These are phyloP conservation scores for Zingel zingel DNA, from an alignment of 2,113 vertebrate genomes.

Conservation along the genomic window DNA sequence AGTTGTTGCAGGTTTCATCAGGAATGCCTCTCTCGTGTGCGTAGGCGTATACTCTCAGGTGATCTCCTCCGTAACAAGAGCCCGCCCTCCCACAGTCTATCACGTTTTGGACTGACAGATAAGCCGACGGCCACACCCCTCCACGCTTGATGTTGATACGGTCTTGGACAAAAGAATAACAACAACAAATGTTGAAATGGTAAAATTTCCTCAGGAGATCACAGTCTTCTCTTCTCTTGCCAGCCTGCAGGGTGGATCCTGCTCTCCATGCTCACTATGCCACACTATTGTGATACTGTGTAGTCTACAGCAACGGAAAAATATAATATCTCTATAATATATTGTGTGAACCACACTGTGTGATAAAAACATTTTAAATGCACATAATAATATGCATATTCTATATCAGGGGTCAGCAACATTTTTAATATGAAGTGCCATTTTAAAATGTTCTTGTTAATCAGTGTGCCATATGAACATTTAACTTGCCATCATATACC, in stretches of 20 bases:
- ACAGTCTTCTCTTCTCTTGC: not conserved
- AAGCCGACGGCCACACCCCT: constrained; percentile 91
- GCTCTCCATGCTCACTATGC: not conserved
- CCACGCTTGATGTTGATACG: constrained; percentile 97
- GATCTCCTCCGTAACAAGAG: constrained; percentile 92
- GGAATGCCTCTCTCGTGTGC: constrained; percentile 91
- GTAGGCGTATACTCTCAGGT: constrained; percentile 90
- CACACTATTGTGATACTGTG: not conserved
- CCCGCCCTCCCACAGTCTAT: constrained; percentile 91
- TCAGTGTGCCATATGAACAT: no score
- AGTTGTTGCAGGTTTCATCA: constrained; percentile 98
- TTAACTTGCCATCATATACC: no score
- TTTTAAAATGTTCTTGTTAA: no score
- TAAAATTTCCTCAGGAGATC: not conserved
- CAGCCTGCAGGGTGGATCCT: not conserved
- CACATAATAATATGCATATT: not conserved
- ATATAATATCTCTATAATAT: not conserved
- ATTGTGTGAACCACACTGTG: not conserved
- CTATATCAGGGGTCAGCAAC: no score
- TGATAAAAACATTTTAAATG: not conserved
- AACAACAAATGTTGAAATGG: not conserved
- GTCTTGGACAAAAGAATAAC: constrained; percentile 79
- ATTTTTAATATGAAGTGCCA: no score
- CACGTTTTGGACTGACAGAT: constrained; percentile 96
- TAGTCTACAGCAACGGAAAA: no score